phyloP scores from a whole-genome alignment of 2,797 vertebrate genomes.

The Squalus acanthias region DNA sequence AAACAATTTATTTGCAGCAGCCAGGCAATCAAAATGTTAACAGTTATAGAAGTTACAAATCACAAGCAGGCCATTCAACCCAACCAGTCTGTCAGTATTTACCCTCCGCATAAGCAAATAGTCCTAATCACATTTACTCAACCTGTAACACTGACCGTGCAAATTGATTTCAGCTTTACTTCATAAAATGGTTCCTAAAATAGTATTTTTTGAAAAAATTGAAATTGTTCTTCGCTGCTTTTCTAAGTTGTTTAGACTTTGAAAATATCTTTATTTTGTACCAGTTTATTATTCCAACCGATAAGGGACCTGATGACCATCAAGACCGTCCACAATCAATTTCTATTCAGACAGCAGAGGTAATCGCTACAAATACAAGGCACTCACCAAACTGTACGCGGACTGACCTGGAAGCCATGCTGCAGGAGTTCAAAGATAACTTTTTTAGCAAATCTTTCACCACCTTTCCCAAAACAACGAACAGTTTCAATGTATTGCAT shows the following conservation, averaged over 20 bases:
- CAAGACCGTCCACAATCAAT: constrained; percentile 80
- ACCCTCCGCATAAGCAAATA: not conserved
- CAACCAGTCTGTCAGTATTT: not conserved
- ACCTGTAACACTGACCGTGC: too few species aligned
- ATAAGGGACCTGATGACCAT: constrained; percentile 70
- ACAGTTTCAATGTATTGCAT: constrained; percentile 70
- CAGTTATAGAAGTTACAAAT: not conserved
- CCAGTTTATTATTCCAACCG: constrained; percentile 83
- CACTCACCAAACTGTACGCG: constrained; percentile 81
- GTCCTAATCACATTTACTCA: not conserved
- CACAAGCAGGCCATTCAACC: not conserved
- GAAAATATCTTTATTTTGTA: constrained; percentile 45
- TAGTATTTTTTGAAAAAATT: not conserved
- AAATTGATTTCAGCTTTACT: not conserved
- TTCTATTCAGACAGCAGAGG: constrained; percentile 93
- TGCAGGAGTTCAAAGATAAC: constrained; percentile 82
- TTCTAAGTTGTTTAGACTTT: not conserved
- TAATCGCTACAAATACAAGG: constrained; percentile 91
- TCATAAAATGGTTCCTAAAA: not conserved
- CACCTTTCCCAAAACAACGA: constrained; percentile 62
- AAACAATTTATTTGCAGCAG: not conserved
- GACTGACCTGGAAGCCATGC: constrained; percentile 80
- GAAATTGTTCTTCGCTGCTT: not conserved
- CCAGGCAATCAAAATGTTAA: not conserved
- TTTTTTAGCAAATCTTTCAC: constrained; percentile 78